Evolutionary conservation across 1,140 invertebrate species (phyloP).

Genomic region (Drosophila takahashii): DNA sequence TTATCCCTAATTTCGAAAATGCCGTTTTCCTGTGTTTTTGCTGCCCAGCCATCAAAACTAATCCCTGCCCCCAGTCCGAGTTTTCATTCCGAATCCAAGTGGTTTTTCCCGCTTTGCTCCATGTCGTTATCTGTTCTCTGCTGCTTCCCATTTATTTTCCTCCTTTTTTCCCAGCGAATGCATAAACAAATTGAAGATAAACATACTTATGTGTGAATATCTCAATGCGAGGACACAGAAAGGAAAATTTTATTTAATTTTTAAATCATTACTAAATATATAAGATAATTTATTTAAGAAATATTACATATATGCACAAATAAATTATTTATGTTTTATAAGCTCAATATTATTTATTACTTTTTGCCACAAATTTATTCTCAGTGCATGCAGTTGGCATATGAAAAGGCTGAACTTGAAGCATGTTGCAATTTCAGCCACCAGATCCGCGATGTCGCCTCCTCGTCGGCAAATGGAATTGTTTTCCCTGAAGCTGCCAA

Average conservation of each 20-base stretch:
- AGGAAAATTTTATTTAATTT: not conserved
- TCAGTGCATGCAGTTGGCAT: not conserved
- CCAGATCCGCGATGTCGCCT: conserved; percentile 40
- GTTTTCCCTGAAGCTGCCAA: conserved; percentile 52
- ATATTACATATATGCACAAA: not conserved
- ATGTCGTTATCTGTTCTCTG: conserved; percentile 1
- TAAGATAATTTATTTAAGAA: not conserved
- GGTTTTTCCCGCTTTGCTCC: not conserved
- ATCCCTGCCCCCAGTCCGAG: conserved; percentile 33
- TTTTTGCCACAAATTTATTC: not conserved
- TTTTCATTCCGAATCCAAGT: conserved; percentile 1
- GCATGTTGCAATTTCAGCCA: conserved; percentile 49
- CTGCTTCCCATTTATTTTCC: not conserved
- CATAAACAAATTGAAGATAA: conserved; percentile 64
- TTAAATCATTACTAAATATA: too few relatives aligned
- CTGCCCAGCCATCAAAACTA: conserved; percentile 48
- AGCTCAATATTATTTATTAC: not conserved
- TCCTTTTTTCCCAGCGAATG: conserved; percentile 28
- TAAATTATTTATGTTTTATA: not conserved
- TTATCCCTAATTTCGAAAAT: conserved; percentile 64
- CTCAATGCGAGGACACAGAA: not conserved
- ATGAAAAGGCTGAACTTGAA: conserved; percentile 23
- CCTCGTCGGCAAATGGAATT: conserved; percentile 65
- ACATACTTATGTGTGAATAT: conserved; percentile 39
- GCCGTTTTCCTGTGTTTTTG: conserved; percentile 49